phyloP scores from a whole-genome alignment of 2,888 invertebrate species.

The Metellina segmentata region DNA sequence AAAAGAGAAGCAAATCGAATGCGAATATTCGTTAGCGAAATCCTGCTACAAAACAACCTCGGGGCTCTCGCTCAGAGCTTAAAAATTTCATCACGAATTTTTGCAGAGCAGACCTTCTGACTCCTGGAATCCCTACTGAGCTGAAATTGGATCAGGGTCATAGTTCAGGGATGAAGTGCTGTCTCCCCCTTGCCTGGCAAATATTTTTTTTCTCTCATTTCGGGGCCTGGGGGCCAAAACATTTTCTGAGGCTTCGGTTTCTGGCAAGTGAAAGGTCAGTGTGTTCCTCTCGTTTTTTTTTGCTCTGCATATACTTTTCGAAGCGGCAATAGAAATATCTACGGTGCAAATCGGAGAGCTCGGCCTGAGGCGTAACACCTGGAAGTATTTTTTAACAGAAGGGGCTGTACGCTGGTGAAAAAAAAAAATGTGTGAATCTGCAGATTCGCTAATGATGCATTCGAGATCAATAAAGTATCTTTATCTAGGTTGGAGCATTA shows the following conservation, averaged over 20 bases:
- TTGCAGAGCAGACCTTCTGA: neutral
- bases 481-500: too few relatives aligned
- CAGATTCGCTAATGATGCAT: conserved; percentile 8
- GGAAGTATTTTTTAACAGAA: conserved; percentile 50
- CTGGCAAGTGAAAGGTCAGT: conserved; percentile 65
- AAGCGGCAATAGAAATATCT: conserved; percentile 52
- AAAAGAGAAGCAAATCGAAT: too few relatives aligned
- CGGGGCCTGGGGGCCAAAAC: conserved; percentile 47
- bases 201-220: conserved; percentile 36
- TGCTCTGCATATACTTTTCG: conserved; percentile 38
- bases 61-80: neutral
- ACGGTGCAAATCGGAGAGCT: conserved; percentile 48
- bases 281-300: conserved; percentile 29
- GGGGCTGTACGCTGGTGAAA: conserved; percentile 9
- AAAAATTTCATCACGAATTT: conserved; percentile 59
- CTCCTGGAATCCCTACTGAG: conserved; percentile 19
- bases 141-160: conserved; percentile 75
- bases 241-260: conserved; percentile 43
- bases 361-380: conserved; percentile 70
- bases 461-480: neutral
- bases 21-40: too few relatives aligned
- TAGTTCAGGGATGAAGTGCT: conserved; percentile 52
- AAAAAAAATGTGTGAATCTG: neutral
- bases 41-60: neutral
- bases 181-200: conserved; percentile 9